A percentile compares a stretch with the other conserved stretches of the same genome.
Conservation (phyloP, 2,113 vertebrate genomes). For the Dolichotis patagonum region DNA sequence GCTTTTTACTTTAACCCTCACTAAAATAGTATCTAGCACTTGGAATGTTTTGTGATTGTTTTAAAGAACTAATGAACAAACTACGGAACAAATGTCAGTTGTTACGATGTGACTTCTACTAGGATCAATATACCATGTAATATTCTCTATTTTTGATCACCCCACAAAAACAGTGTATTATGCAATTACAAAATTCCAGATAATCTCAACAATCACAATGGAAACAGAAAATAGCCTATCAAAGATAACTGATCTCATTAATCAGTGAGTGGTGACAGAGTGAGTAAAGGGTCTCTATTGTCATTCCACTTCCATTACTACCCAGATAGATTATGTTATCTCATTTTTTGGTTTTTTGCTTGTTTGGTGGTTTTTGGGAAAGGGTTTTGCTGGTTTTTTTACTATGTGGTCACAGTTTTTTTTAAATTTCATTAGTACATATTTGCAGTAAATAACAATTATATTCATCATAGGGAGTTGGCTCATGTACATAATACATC, state of each 20-base stretch:
- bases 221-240: not conserved
- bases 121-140: not conserved
- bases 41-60: not conserved
- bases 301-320: not conserved
- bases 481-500: not conserved
- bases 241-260: not conserved
- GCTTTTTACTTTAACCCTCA: not conserved
- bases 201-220: not conserved
- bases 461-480: not conserved
- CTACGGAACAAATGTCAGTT: not conserved
- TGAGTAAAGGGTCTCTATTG: not conserved
- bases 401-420: not conserved
- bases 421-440: not conserved
- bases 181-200: not conserved
- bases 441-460: not conserved
- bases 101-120: not conserved
- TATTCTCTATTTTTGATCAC: not conserved
- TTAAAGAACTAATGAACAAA: not conserved
- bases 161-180: not conserved
- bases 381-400: not conserved
- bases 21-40: not conserved
- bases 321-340: not conserved
- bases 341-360: not conserved
- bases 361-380: not conserved
- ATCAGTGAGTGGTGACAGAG: not conserved